Conservation (phyloP, 1,140 invertebrate genomes). For the Cryptotermes secundus region DNA sequence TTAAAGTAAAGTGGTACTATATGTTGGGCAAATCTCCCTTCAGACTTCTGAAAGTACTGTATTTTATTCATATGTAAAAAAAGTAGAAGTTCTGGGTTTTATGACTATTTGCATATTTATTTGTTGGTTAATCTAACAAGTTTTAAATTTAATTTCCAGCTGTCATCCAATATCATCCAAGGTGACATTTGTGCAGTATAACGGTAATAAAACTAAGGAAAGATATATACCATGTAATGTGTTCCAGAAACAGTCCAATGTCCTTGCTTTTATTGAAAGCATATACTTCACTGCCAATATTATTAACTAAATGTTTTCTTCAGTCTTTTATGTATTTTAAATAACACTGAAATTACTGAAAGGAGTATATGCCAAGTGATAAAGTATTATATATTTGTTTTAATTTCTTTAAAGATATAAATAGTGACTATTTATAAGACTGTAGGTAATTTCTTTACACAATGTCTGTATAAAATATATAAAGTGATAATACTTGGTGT, state of each 20-base stretch:
- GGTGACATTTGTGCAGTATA: background rate
- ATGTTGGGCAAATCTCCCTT: no score
- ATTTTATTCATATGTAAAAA: no score
- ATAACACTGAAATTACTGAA: background rate
- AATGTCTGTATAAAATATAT: slow-evolving; percentile 12
- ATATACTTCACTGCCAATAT: slow-evolving; percentile 13
- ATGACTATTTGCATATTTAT: no score
- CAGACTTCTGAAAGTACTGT: no score
- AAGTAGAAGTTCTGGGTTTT: no score
- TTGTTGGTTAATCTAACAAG: no score
- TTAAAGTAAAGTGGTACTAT: no score
- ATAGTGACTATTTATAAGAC: background rate
- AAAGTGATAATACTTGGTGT: slow-evolving; percentile 17
- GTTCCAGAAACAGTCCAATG: background rate
- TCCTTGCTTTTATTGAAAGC: background rate
- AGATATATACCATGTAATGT: background rate
- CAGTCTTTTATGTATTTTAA: background rate
- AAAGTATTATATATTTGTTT: slow-evolving; percentile 19
- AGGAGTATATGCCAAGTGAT: slow-evolving; percentile 15
- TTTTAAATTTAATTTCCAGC: background rate
- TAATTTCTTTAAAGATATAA: background rate
- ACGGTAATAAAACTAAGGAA: background rate
- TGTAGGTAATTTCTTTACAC: background rate
- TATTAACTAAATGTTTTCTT: slow-evolving; percentile 11
- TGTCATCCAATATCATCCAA: background rate